Percentiles rank a stretch among this genome's conserved stretches.
Conservation (phyloP, 2,797 vertebrate species). For the Rhadinocentrus ornatus region DNA sequence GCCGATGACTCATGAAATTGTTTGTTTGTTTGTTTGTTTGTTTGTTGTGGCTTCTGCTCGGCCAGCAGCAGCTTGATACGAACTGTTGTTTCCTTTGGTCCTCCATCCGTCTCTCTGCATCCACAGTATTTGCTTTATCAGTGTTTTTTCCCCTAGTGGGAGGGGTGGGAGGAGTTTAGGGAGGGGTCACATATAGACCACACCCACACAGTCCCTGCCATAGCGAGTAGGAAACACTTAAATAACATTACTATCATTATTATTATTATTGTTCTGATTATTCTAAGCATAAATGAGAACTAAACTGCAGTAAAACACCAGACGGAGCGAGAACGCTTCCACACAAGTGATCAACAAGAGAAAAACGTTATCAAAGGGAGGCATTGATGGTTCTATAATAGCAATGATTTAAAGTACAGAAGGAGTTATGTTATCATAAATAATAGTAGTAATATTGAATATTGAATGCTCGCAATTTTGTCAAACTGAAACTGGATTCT, state of each 20-base stretch:
- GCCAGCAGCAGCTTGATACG: conserved; percentile 22
- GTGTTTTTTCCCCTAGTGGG: conserved; percentile 73
- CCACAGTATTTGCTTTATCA: conserved; percentile 80
- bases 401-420: conserved; percentile 77
- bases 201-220: conserved; percentile 53
- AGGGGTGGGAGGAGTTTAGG: conserved; percentile 64
- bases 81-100: conserved; percentile 32
- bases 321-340: conserved; percentile 64
- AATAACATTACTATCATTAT: conserved; percentile 59
- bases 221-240: conserved; percentile 60
- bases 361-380: conserved; percentile 59
- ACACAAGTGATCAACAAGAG: conserved; percentile 56
- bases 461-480: conserved; percentile 86
- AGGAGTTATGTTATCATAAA: conserved; percentile 82
- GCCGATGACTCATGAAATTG: conserved; percentile 9
- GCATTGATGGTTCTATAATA: conserved; percentile 69
- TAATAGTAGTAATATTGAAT: conserved; percentile 83
- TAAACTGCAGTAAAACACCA: conserved; percentile 71
- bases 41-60: conserved; percentile 13
- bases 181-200: conserved; percentile 55
- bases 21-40: conserved; percentile 30
- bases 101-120: conserved; percentile 45
- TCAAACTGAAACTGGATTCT: conserved; percentile 86
- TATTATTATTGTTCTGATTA: conserved; percentile 55
- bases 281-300: conserved; percentile 61